Evolutionary conservation across 2,888 invertebrate genomes (phyloP), one percentile per base, ranked within the genome.

Genomic region (Lomographa bimaculata): DNA sequence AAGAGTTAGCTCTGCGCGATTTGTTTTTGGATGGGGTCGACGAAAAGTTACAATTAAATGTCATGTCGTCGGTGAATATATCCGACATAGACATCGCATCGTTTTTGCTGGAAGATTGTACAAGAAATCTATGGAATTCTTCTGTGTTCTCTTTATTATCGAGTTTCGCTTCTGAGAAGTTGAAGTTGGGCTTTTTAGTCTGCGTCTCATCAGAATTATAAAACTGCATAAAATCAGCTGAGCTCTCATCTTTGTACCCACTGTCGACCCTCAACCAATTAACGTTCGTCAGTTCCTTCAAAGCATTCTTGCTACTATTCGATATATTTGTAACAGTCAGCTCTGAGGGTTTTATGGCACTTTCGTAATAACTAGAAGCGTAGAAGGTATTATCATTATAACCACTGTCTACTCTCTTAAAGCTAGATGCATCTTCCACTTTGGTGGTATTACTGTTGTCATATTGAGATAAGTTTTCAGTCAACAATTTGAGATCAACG

Each of bases 301-400:
- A 64, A 8, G 67, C 81, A 43, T 66, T 71, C 48, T 77, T 76
- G 45, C 50, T 63, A 41, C 57, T 67, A 23, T 70, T 73, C 1
- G 78, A 71, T 33, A 65, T 32, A 46, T 75, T 74, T 11, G 83
- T 82, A 24, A 85, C 74, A 10, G 86, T 87, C 49, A 87, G 53
- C 58, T 86, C 87, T n/a, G 86, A 86, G 17, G 85, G 85, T 64
- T 85, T 86, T 80, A 87, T 87, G 75, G 86, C 84, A 78, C 87
- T 84, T 62, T 86, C 85, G 39, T 87, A 87, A 50, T 86, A 86
- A 71, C 87, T 86, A 56, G 85, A 85, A 3, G 68, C 65, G 57
- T 77, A 85, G 40, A 83, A 85, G 2, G 84, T 85, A 27, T 84
- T 80, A 39, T 89, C 89, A 41, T 82, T 84, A 43, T 80, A 87